A percentile compares a stretch with the other conserved stretches of the same genome.
Conservation (phyloP, 2,113 vertebrate species). For the Cariama cristata region DNA sequence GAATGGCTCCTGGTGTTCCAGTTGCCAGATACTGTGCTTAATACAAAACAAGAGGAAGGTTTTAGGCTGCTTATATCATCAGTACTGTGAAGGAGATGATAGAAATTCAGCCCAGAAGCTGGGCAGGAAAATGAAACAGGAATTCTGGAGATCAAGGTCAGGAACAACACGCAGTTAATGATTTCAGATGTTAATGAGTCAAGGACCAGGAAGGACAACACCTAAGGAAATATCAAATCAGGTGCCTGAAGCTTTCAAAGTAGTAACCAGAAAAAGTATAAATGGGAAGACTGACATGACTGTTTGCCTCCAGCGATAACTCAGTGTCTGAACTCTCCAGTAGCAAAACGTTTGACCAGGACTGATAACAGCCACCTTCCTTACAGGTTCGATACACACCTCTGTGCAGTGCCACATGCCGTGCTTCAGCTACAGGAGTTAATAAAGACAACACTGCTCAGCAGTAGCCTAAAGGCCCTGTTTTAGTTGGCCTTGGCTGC, state of each 20-base stretch:
- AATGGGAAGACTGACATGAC: rapidly evolving
- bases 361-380: neutral
- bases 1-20: neutral
- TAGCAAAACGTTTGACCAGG: neutral
- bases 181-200: neutral
- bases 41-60: neutral
- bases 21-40: neutral
- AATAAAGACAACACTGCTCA: neutral
- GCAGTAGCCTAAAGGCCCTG: neutral
- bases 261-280: rapidly evolving
- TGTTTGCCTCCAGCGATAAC: neutral
- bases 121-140: neutral
- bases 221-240: neutral
- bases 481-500: neutral
- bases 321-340: neutral
- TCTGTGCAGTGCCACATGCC: rapidly evolving
- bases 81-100: neutral
- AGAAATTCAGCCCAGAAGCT: neutral
- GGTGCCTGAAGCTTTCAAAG: neutral
- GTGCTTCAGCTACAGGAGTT: neutral
- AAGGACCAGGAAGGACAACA: neutral
- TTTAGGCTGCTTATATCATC: neutral
- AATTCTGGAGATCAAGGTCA: neutral
- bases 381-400: neutral
- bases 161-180: neutral